These are phyloP conservation scores for Artibeus lituratus DNA, from an alignment of 2,797 vertebrate species.

Conservation along the genomic window DNA sequence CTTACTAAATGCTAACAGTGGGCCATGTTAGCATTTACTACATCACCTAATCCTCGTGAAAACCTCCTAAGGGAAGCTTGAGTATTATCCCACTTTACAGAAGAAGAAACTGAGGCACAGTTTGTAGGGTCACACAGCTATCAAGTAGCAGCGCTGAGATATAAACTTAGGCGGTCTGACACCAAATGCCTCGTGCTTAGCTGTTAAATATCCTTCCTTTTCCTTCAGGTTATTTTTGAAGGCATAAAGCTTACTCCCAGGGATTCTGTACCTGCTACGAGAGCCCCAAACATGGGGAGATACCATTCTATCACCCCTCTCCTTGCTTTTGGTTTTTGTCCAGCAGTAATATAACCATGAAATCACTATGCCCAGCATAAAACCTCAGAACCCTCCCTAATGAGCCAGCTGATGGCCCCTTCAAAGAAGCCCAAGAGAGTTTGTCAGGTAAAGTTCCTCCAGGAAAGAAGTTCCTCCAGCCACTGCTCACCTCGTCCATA, in stretches of 20 bases:
- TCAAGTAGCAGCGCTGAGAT: not conserved
- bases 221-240: conserved; percentile 27
- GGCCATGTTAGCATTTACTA: not conserved
- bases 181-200: not conserved
- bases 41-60: not conserved
- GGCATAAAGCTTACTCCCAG: not conserved
- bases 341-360: not conserved
- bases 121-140: not conserved
- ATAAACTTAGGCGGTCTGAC: not conserved
- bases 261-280: not conserved
- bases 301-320: not conserved
- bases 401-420: not conserved
- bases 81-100: not conserved
- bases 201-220: not conserved
- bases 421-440: not conserved
- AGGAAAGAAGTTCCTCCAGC: not conserved
- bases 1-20: not conserved
- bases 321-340: not conserved
- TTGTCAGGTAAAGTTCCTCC: not conserved
- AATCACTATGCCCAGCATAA: not conserved
- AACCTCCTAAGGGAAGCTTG: not conserved
- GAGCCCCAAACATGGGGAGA: not conserved
- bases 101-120: not conserved
- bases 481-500: conserved; percentile 85
- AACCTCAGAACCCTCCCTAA: not conserved